These are phyloP conservation scores for Notoglanidium macrostoma DNA, from an alignment of 2,797 vertebrate genomes.

Conservation along the genomic window DNA sequence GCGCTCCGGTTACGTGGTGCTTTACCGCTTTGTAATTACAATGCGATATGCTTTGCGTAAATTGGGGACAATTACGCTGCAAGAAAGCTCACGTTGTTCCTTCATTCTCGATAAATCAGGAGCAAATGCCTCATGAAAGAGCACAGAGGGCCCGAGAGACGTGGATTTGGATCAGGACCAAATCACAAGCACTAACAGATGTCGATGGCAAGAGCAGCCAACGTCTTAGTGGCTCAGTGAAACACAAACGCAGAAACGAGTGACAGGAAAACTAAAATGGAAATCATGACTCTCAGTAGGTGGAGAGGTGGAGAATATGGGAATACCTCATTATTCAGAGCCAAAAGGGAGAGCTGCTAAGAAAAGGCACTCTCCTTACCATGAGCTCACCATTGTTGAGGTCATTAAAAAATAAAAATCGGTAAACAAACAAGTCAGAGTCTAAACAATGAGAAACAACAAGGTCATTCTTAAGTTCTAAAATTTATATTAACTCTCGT, in stretches of 20 bases:
- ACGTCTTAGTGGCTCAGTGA: slow-evolving; percentile 36
- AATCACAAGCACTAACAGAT: slow-evolving; percentile 53
- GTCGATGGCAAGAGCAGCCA: slow-evolving; percentile 38
- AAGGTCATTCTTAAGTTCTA: not conserved
- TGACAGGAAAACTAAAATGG: slow-evolving; percentile 37
- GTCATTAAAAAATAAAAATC: not conserved
- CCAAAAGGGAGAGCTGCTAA: not conserved
- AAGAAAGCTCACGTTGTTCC: slow-evolving; percentile 39
- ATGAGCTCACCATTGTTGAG: not conserved
- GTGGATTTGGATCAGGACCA: slow-evolving; percentile 48
- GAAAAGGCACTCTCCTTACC: not conserved
- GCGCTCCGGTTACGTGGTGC: not conserved
- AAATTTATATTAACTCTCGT: not conserved
- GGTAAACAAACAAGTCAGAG: too few relatives aligned
- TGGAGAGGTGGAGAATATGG: slow-evolving; percentile 22
- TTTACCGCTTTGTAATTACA: slow-evolving; percentile 37
- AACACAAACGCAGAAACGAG: slow-evolving; percentile 28
- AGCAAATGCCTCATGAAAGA: slow-evolving; percentile 54
- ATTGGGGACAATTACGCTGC: slow-evolving; percentile 40
- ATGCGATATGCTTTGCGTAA: slow-evolving; percentile 21
- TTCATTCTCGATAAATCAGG: slow-evolving; percentile 44
- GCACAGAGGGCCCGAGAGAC: slow-evolving; percentile 22
- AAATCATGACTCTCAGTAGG: slow-evolving; percentile 10
- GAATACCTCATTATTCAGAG: slow-evolving; percentile 30
- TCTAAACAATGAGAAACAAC: not conserved